These are phyloP conservation scores for Ailuropoda melanoleuca DNA, from an alignment of 2,113 vertebrate genomes.

Conservation along the genomic window DNA sequence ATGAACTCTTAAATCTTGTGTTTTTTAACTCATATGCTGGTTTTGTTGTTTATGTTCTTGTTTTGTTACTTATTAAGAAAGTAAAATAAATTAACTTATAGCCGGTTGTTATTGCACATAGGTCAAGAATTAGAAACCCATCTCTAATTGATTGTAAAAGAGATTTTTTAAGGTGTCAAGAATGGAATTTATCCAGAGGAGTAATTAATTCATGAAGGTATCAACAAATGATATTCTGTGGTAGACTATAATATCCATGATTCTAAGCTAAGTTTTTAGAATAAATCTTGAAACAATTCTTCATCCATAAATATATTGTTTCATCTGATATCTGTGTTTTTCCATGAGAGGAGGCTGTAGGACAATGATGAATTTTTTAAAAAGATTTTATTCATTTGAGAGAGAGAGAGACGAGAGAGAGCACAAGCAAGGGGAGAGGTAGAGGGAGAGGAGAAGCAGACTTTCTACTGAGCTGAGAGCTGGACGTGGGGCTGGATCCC, in stretches of 20 bases:
- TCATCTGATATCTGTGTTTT: background rate
- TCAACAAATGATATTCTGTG: background rate
- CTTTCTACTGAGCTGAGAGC: too few species aligned
- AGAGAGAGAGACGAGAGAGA: too few species aligned
- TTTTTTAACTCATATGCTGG: background rate
- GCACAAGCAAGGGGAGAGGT: too few species aligned
- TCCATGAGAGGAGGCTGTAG: rapidly evolving
- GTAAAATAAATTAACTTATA: background rate
- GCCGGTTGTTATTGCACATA: background rate
- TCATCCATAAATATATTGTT: background rate
- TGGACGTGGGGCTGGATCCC: too few species aligned
- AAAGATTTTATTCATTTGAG: too few species aligned
- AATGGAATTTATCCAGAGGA: background rate
- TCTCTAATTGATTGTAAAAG: background rate
- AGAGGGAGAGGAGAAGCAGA: too few species aligned
- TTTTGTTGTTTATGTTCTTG: background rate
- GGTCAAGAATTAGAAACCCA: background rate
- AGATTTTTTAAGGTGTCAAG: background rate
- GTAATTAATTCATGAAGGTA: background rate
- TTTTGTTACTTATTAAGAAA: background rate
- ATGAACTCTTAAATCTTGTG: background rate
- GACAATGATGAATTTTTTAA: background rate
- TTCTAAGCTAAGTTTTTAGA: background rate
- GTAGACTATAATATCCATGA: background rate
- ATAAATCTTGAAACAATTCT: background rate